Base-by-base conservation (phyloP, 2,113 vertebrate species). In the Prinia subflava region DNA sequence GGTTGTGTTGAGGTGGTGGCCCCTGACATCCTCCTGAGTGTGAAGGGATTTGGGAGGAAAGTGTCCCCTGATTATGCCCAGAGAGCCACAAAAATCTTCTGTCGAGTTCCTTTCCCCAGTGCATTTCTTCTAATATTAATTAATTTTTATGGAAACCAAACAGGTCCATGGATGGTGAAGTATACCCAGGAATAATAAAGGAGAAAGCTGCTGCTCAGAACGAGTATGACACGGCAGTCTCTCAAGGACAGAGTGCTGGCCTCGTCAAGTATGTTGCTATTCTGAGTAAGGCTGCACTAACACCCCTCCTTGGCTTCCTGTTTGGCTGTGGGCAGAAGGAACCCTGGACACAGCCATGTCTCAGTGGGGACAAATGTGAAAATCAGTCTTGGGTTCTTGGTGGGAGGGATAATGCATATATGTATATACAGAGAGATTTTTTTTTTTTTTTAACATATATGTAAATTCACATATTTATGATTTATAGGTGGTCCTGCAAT, bases 131-230 rank as follows among this genome's bases (percentile, higher is more conserved):
- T 52, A 52, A 25, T 59, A 30, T 7, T 21, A 76, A 64, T 64
- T 68, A 23, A 7, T 76, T 80, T 77, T 91, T 39, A 18, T 63
- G 83, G 50, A 77, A 95, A 87, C 28, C 49, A 56, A 74, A 79
- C 90, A 99, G 99, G 99, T 97, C 96, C 41, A 98, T 99, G 0
- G 98, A 99, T 7, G 98, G 97, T 2, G 70, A 98, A 44, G 94
- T 92, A 6, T 99, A 99, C 39, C 98, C 99, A 35, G 99, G 99
- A 21, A 90, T 97, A 74, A 98, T 99, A 63, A 99, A 99, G 95
- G 93, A 98, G 75, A 99, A 99, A 96, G 97, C 97, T 49, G 92
- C 91, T 37, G 99, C 99, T 39, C 95, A 98, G 73, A 87, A 97
- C 17, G 98, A 98, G 87, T 99, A 99, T 81, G 88, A 93, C 4